Evolutionary conservation across 64 coral and sea anemone species (phyloP).

Genomic region (Actinia tenebrosa): DNA sequence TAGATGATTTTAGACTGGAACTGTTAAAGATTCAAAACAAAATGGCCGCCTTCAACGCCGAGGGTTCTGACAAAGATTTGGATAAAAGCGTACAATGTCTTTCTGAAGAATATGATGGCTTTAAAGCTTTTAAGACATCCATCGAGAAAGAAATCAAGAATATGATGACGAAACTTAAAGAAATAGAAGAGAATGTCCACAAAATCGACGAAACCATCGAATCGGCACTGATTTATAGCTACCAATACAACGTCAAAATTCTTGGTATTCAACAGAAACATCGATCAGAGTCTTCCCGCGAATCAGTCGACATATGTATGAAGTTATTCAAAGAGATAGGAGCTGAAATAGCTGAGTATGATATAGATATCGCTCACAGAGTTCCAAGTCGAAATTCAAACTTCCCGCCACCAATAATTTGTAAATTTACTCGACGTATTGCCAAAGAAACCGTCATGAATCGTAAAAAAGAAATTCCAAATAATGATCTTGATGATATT

Average conservation of each 20-base stretch:
- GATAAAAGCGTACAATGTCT: too few relatives aligned
- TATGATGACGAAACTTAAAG: constrained; percentile 36
- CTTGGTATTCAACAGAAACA: constrained; percentile 25
- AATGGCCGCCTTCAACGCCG: constrained; percentile 13
- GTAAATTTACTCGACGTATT: constrained; percentile 26
- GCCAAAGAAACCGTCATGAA: constrained; percentile 26
- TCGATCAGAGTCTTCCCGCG: constrained; percentile 28
- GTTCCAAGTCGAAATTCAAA: background rate
- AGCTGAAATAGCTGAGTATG: constrained; percentile 22
- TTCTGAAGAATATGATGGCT: constrained; percentile 17
- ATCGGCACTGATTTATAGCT: constrained; percentile 6
- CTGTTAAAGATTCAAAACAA: background rate
- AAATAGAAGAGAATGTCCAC: constrained; percentile 24
- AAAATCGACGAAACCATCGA: constrained; percentile 26
- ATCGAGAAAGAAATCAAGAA: constrained; percentile 18
- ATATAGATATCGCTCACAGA: constrained; percentile 45
- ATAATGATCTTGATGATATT: background rate
- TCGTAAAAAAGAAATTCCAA: background rate
- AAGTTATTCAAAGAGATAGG: constrained; percentile 27
- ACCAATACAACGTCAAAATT: constrained; percentile 38
- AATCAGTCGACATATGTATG: constrained; percentile 37
- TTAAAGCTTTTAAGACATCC: constrained; percentile 22
- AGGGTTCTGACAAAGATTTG: background rate
- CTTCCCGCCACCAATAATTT: constrained; percentile 24
- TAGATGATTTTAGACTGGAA: background rate